phyloP scores from a whole-genome alignment of 2,797 vertebrate genomes.

The Mormyrus proboscirostris region DNA sequence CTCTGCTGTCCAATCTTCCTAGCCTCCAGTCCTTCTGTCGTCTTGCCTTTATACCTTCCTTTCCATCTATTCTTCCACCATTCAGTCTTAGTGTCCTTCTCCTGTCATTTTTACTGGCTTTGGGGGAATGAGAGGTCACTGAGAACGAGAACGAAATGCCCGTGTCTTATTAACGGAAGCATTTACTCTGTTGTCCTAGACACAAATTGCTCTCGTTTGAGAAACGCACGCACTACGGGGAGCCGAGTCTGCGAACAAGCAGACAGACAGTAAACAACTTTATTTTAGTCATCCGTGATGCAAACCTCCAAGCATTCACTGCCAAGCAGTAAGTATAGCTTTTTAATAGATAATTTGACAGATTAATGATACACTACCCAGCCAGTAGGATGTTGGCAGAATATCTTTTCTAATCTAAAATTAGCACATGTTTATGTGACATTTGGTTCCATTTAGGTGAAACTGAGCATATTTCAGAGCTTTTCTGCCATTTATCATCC shows the following conservation, averaged over 20 bases:
- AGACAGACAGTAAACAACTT: slow-evolving; percentile 5
- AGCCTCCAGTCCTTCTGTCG: neutral
- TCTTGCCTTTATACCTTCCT: neutral
- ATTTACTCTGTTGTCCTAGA: neutral
- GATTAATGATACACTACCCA: slow-evolving; percentile 14
- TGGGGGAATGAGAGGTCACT: neutral
- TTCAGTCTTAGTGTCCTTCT: neutral
- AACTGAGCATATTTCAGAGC: neutral
- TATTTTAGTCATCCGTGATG: slow-evolving; percentile 21
- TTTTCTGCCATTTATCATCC: neutral
- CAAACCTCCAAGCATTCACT: slow-evolving; percentile 11
- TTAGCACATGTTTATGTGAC: slow-evolving; percentile 14
- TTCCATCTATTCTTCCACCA: neutral
- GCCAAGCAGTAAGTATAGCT: slow-evolving; percentile 19
- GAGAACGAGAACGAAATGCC: neutral
- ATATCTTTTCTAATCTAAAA: slow-evolving; percentile 20
- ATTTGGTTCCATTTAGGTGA: slow-evolving; percentile 5
- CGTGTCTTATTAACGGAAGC: neutral
- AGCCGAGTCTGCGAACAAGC: neutral
- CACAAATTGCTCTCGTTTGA: neutral
- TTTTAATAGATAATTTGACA: slow-evolving; percentile 22
- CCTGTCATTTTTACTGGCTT: neutral
- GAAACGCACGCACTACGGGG: neutral
- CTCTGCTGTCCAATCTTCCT: neutral
- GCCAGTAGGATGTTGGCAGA: slow-evolving; percentile 1